Evolutionary conservation across 2,113 vertebrate species (phyloP), one percentile per base, ranked within the genome.

Genomic region (Epinephelus moara): DNA sequence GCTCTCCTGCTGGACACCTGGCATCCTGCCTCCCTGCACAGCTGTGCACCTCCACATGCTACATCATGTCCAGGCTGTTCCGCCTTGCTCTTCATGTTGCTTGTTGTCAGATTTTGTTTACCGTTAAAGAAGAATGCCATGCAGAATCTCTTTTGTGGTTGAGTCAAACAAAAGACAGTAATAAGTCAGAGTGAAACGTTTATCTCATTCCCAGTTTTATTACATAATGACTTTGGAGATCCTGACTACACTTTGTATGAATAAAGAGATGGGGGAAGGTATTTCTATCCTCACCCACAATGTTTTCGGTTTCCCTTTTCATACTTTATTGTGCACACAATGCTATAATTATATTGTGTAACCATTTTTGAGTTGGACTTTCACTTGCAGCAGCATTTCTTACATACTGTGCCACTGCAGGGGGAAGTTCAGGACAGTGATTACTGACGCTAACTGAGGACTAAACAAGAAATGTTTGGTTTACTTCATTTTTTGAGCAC

Each of bases 1-100:
- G 56, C 69, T 80, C 75, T 85, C 74, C 75, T 73, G 70, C 61
- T 1, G 63, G 72, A 88, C 88, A 90, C 89, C 82, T 91, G 92
- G 85, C 81, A 81, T 85, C 84, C 80, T 81, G 86, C 33, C 72
- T 78, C 57, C 23, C 33, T 10, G 80, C 42, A 50, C 87, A 90
- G 89, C 86, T 88, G 86, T 68, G 82, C 70, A 42, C 49, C 45
- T 45, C 82, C 55, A 56, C 74, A 42, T 42, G 74, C 72, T 49
- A 0, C 81, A 70, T 69, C 86, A 76, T 17, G 70, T 50, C 74
- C 62, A 37, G 55, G 42, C 37, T 67, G 52, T 19, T 72, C 27
- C 2, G 1, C 50, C 63, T 14, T 13, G 56, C 45, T 23, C 30
- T 64, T 30, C 30, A 9, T 45, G 60, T 57, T 66, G 55, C 33